A percentile compares a stretch with the other conserved stretches of the same genome.
phyloP scores from a whole-genome alignment of 2,113 vertebrate species.

The Planiliza haematocheilus region DNA sequence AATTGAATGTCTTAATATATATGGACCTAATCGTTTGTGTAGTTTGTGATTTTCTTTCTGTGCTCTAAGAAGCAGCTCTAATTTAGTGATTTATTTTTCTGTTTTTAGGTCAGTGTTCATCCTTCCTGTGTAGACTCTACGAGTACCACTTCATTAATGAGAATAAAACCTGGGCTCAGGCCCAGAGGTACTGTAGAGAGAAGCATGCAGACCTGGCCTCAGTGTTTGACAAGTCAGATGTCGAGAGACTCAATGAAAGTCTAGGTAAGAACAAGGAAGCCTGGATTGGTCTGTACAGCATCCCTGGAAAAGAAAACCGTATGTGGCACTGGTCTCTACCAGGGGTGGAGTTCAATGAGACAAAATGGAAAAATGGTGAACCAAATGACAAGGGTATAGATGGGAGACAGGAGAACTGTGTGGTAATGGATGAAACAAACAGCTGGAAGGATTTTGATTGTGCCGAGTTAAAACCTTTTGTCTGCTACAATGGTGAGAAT shows the following conservation, averaged over 20 bases:
- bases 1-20: too few species aligned
- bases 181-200: neutral
- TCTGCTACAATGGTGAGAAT: slow-evolving; percentile 39
- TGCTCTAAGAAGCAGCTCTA: too few species aligned
- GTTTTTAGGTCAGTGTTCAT: too few species aligned
- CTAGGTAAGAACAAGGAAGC: neutral
- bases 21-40: too few species aligned
- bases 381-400: neutral
- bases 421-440: too few species aligned
- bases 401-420: fast-evolving
- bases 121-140: too few species aligned
- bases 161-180: neutral
- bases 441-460: neutral
- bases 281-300: slow-evolving; percentile 37
- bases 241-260: neutral
- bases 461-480: neutral
- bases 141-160: neutral
- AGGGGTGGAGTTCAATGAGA: neutral
- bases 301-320: fast-evolving
- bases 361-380: fast-evolving
- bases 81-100: too few species aligned
- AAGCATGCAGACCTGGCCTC: slow-evolving; percentile 18
- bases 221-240: neutral
- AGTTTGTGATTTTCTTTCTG: too few species aligned
- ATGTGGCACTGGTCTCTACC: slow-evolving; percentile 37